A percentile compares a stretch with the other conserved stretches of the same genome.
Conservation (phyloP, 2,888 invertebrate species). For the Zygogramma bicolorata region DNA sequence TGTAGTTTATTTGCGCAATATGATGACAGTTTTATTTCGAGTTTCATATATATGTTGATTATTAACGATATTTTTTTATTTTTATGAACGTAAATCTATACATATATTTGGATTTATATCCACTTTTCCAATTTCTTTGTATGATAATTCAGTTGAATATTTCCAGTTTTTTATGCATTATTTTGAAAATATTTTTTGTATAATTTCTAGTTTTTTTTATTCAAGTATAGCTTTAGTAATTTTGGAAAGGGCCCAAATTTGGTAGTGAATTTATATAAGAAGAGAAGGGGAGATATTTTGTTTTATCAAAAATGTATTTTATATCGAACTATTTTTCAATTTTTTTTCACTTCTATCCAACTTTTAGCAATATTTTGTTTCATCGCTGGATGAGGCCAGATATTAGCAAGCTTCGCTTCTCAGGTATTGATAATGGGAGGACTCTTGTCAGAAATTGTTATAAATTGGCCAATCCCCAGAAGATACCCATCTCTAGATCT, state of each 20-base stretch:
- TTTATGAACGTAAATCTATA: neutral
- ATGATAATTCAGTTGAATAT: neutral
- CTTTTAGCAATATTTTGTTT: neutral
- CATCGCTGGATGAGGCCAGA: no score
- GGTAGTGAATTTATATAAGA: neutral
- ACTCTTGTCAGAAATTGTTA: no score
- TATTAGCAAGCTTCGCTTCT: no score
- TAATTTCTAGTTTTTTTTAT: no score
- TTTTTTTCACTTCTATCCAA: no score
- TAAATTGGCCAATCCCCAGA: no score
- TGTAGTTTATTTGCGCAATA: no score
- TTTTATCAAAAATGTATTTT: no score
- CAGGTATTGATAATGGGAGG: no score
- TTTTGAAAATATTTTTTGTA: neutral
- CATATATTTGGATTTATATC: neutral
- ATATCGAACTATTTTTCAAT: no score
- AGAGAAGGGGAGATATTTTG: neutral
- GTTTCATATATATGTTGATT: neutral
- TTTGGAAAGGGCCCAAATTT: neutral
- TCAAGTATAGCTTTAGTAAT: no score
- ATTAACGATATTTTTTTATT: neutral
- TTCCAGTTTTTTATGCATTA: neutral
- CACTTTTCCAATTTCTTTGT: neutral
- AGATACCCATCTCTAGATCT: no score
- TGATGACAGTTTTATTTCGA: neutral